phyloP scores from a whole-genome alignment of 2,797 vertebrate species.

The Thamnophis elegans region DNA sequence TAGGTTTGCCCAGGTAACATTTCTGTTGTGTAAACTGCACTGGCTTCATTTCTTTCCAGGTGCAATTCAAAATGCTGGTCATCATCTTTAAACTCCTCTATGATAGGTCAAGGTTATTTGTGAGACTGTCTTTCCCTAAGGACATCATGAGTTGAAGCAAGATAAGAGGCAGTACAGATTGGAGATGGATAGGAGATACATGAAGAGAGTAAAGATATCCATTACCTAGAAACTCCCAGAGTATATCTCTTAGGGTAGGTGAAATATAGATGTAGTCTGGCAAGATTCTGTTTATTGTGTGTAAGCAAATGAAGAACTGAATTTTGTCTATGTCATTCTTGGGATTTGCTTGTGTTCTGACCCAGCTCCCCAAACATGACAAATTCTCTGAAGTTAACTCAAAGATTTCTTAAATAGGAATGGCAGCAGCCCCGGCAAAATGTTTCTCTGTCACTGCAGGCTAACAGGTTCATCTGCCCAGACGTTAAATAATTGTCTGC shows the following conservation, averaged over 20 bases:
- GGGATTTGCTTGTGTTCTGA: not conserved
- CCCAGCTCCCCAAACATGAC: too few species aligned
- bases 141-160: not conserved
- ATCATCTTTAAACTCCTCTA: not conserved
- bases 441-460: too few species aligned
- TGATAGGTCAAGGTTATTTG: not conserved
- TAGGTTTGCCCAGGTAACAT: not conserved
- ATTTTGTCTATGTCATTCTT: not conserved
- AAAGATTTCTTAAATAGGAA: too few species aligned
- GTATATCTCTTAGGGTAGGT: not conserved
- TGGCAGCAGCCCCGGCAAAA: too few species aligned
- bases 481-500: too few species aligned
- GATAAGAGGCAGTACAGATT: not conserved
- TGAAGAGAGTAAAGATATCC: not conserved
- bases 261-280: not conserved
- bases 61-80: not conserved
- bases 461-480: accelerated
- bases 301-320: not conserved
- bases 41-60: not conserved
- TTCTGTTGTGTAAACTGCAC: not conserved
- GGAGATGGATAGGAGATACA: not conserved
- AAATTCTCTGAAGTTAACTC: too few species aligned
- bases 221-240: not conserved
- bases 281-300: not conserved
- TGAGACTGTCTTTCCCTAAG: not conserved